Conservation (phyloP, 2,113 vertebrate genomes). For the Paracanthobrama guichenoti region DNA sequence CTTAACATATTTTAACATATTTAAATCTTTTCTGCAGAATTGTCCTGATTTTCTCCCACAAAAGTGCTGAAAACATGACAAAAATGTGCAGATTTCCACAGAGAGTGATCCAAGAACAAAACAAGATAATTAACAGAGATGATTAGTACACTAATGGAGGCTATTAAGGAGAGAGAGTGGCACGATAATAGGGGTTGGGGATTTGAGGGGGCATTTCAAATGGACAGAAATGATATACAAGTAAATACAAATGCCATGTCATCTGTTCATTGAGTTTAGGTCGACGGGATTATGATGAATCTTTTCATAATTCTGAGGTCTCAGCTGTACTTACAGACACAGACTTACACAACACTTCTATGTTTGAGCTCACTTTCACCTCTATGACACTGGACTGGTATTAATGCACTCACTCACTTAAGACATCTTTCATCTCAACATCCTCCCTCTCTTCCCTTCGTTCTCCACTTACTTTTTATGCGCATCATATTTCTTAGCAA, state of each 20-base stretch:
- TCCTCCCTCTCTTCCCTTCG: background rate
- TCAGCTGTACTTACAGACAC: background rate
- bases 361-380: constrained; percentile 10
- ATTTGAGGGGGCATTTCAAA: background rate
- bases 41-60: constrained; percentile 6
- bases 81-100: constrained; percentile 1
- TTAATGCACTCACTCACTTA: constrained; percentile 8
- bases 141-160: constrained; percentile 43
- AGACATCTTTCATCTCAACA: constrained; percentile 24
- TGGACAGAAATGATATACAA: background rate
- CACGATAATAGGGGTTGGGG: constrained; percentile 7
- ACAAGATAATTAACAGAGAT: constrained; percentile 32
- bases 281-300: background rate
- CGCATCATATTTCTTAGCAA: constrained; percentile 35
- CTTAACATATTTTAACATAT: constrained; percentile 9
- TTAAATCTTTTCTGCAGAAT: background rate
- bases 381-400: constrained; percentile 29
- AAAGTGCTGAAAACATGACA: background rate
- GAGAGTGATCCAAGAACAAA: constrained; percentile 18
- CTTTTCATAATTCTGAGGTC: background rate
- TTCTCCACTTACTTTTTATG: constrained; percentile 10
- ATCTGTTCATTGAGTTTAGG: background rate
- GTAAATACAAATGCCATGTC: background rate
- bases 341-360: background rate
- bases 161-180: constrained; percentile 20